Conservation (phyloP, 2,113 vertebrate species). For the Columba livia region DNA sequence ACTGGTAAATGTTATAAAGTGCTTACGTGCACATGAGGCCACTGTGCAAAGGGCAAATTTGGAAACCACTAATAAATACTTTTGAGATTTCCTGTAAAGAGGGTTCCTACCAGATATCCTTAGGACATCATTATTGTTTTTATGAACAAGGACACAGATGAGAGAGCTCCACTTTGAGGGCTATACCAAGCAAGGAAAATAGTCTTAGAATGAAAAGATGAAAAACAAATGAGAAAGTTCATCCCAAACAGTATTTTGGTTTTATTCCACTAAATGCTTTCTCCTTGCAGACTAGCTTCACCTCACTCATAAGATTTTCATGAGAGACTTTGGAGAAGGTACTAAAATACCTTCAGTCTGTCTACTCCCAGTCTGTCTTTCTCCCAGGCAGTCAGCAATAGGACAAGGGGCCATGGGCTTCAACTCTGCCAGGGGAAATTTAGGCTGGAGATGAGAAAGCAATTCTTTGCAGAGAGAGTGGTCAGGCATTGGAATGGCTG, state of each 20-base stretch:
- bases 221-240: neutral
- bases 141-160: neutral
- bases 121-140: neutral
- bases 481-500: no score
- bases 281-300: neutral
- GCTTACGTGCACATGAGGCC: neutral
- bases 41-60: neutral
- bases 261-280: neutral
- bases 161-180: neutral
- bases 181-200: neutral
- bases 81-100: neutral
- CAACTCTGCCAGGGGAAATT: no score
- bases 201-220: neutral
- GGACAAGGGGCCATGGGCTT: no score
- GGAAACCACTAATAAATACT: neutral
- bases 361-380: no score
- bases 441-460: no score
- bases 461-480: no score
- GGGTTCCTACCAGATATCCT: neutral
- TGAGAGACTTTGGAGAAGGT: neutral
- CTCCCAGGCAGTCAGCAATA: no score
- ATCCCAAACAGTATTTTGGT: rapidly evolving
- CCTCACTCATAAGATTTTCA: neutral
- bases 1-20: neutral
- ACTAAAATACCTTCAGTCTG: neutral